Conservation (phyloP, 2,797 vertebrate genomes). For the Kryptopterus vitreolus region DNA sequence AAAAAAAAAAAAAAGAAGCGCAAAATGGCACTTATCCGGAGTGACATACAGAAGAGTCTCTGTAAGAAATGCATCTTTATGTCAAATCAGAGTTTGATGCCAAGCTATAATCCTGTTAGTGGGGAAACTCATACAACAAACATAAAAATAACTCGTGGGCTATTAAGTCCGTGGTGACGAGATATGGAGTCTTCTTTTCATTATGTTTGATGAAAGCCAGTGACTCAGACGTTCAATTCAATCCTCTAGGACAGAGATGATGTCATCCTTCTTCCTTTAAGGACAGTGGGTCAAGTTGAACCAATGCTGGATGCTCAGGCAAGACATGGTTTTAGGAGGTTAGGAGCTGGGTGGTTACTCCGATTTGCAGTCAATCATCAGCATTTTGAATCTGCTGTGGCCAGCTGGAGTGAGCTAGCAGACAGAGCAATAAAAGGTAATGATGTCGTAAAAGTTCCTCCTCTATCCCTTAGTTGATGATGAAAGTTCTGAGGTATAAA, state of each 20-base stretch:
- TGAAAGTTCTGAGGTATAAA: slow-evolving; percentile 15
- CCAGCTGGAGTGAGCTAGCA: background rate
- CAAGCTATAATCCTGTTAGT: background rate
- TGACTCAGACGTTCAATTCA: background rate
- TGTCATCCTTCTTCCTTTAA: background rate
- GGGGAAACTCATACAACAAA: background rate
- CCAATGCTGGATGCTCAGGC: background rate
- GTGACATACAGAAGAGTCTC: no score
- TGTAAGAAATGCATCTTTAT: background rate
- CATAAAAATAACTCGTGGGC: background rate
- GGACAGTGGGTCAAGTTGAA: background rate
- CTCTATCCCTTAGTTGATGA: background rate
- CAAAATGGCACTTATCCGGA: background rate
- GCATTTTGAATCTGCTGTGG: background rate
- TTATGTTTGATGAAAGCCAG: background rate
- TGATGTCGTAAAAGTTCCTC: background rate
- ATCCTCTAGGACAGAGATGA: background rate
- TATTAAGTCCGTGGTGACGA: background rate
- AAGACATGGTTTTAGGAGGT: background rate
- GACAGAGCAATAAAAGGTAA: no score
- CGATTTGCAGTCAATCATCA: background rate
- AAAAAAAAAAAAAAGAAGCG: background rate
- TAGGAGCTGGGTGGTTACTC: background rate
- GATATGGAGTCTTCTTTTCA: background rate
- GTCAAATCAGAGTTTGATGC: background rate